These are phyloP conservation scores for Ianthella basta DNA, from an alignment of 37 sponge, comb jelly and placozoan species.

Conservation along the genomic window DNA sequence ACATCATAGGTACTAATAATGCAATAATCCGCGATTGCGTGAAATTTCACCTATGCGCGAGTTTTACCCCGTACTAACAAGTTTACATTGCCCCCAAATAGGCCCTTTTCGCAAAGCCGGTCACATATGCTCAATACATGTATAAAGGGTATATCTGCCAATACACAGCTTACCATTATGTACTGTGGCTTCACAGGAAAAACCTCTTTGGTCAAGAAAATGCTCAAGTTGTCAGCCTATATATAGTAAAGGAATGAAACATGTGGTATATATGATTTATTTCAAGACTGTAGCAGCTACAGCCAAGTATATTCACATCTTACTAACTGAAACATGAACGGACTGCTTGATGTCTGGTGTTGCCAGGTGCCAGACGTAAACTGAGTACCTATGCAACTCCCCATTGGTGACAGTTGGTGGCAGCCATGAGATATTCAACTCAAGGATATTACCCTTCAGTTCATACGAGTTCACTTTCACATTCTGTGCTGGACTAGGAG, in stretches of 20 bases:
- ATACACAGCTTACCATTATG: not conserved
- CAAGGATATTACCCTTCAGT: not conserved
- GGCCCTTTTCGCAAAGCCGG: too few species aligned
- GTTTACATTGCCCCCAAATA: too few species aligned
- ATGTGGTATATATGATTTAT: too few species aligned
- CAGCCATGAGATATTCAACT: constrained; percentile 11
- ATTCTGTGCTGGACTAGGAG: constrained; percentile 23
- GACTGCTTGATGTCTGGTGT: not conserved
- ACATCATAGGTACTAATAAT: too few species aligned
- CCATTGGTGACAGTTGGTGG: constrained; percentile 13
- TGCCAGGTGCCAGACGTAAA: not conserved
- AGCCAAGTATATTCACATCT: too few species aligned
- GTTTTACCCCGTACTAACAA: too few species aligned
- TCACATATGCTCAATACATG: too few species aligned
- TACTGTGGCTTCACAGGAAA: constrained; percentile 13
- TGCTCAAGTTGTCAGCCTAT: not conserved
- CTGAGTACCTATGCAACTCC: not conserved
- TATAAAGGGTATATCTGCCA: not conserved
- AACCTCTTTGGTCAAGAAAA: not conserved
- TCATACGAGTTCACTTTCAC: not conserved
- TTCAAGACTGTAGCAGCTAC: too few species aligned
- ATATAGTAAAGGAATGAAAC: too few species aligned
- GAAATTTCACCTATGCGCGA: too few species aligned
- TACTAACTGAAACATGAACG: too few species aligned
- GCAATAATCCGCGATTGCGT: too few species aligned